Evolutionary conservation across 2,113 vertebrate species (phyloP), one percentile per base, ranked within the genome.

Genomic region (Mormyrus iriodes): DNA sequence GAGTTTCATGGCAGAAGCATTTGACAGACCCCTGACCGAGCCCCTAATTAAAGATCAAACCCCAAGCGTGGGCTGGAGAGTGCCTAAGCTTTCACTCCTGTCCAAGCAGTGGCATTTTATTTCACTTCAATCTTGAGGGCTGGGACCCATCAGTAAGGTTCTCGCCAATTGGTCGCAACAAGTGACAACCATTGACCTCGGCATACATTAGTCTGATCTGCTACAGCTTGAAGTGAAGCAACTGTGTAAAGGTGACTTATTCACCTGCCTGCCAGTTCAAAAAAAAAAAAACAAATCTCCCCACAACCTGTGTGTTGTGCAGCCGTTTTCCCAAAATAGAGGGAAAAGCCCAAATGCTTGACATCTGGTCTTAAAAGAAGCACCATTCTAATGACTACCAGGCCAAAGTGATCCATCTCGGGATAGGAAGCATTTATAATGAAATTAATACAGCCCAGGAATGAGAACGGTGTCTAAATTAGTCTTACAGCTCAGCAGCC

Each of bases 11-110:
- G 90, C 91, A 88, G 85, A 91, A 88, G 82, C 88, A 90, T 9
- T 65, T 83, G 17, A 46, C 48, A 83, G 46, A 42, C 82, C 46
- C 49, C 86, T 86, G 85, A 86, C 73, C 90, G 89, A 89, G 90
- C 91, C 91, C 92, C 90, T 93, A 94, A 94, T 93, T 93, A 91
- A 89, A 55, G 86, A 90, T 91, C 90, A 83, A 90, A 61, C 91
- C 91, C 90, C 91, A 90, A 87, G 91, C 89, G 73, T 39, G 55
- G 88, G 61, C 84, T 85, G 89, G 85, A 79, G 88, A 82, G 84
- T 73, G 89, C 44, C 86, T 91, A 92, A 94, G 91, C 91, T 89
- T 89, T 91, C 90, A 51, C 76, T 88, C 49, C 39, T 55, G 51
- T 58, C 48, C 49, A 89, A 89, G 65, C 87, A 73, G 27, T 44